phyloP scores from a whole-genome alignment of 2,797 vertebrate genomes.

The Gouania willdenowi region DNA sequence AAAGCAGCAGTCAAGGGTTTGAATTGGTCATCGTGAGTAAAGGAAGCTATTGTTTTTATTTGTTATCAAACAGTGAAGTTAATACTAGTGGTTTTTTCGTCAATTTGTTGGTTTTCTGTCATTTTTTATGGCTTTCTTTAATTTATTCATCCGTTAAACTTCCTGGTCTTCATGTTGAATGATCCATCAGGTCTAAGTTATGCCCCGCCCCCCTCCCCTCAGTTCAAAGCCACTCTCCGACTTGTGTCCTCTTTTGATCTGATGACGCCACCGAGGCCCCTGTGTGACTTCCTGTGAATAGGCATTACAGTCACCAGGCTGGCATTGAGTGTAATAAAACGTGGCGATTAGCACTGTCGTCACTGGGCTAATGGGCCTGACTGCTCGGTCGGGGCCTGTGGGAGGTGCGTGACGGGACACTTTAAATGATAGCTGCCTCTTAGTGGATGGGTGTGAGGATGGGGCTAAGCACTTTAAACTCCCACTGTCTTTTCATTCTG shows the following conservation, averaged over 20 bases:
- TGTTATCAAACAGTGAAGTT: too few species aligned
- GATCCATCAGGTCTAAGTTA: too few species aligned
- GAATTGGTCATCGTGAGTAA: too few species aligned
- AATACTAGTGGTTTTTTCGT: too few species aligned
- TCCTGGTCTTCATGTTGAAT: too few species aligned
- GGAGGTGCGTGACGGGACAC: slow-evolving; percentile 38
- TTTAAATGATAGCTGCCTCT: slow-evolving; percentile 33
- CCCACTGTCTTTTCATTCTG: slow-evolving; percentile 24
- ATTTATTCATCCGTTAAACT: too few species aligned
- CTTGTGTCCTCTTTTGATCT: slow-evolving; percentile 53
- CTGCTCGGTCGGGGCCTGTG: slow-evolving; percentile 63
- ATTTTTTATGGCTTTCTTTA: too few species aligned
- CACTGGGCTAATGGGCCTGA: slow-evolving; percentile 80
- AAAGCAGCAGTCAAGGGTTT: too few species aligned
- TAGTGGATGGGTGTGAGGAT: slow-evolving; percentile 38
- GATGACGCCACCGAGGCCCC: slow-evolving; percentile 55
- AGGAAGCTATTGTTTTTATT: too few species aligned
- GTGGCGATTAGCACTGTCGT: slow-evolving; percentile 80
- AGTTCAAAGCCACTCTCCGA: slow-evolving; percentile 39
- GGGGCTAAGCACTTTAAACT: slow-evolving; percentile 31
- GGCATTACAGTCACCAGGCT: slow-evolving; percentile 75
- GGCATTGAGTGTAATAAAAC: slow-evolving; percentile 86
- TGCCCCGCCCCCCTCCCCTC: too few species aligned
- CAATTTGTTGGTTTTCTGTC: too few species aligned
- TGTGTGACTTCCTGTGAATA: slow-evolving; percentile 85